Evolutionary conservation across 2,113 vertebrate species (phyloP).

Genomic region (Cryptoleucopteryx plumbea): DNA sequence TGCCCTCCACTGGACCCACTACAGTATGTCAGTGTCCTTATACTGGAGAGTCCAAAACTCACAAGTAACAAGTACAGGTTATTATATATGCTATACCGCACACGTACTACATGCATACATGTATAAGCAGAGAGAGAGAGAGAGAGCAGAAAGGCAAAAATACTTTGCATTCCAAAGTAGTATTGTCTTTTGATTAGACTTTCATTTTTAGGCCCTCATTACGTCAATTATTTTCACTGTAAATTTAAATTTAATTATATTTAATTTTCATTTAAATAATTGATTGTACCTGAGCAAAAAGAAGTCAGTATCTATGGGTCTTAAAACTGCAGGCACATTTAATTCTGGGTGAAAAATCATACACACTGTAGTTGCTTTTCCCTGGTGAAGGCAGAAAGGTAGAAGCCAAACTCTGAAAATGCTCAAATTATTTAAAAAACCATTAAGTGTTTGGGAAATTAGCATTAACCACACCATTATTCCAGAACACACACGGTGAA

Average conservation of each 20-base stretch:
- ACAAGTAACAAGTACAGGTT: not conserved
- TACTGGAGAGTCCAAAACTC: not conserved
- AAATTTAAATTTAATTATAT: not conserved
- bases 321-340: not conserved
- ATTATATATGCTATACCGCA: not conserved
- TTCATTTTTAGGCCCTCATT: not conserved
- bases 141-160: not conserved
- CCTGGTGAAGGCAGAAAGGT: not conserved
- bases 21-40: not conserved
- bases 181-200: not conserved
- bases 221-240: not conserved
- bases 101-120: not conserved
- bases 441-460: slow-evolving; percentile 1
- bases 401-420: not conserved
- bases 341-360: not conserved
- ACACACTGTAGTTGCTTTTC: not conserved
- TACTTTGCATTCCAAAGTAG: not conserved
- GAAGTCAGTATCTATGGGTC: not conserved
- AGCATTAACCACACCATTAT: slow-evolving; percentile 5
- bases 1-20: not conserved
- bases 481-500: not conserved
- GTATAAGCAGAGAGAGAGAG: not conserved
- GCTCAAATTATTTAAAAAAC: not conserved
- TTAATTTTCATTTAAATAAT: not conserved
- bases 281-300: not conserved